Conservation (phyloP, 2,113 vertebrate genomes). For the Phocoena phocoena region DNA sequence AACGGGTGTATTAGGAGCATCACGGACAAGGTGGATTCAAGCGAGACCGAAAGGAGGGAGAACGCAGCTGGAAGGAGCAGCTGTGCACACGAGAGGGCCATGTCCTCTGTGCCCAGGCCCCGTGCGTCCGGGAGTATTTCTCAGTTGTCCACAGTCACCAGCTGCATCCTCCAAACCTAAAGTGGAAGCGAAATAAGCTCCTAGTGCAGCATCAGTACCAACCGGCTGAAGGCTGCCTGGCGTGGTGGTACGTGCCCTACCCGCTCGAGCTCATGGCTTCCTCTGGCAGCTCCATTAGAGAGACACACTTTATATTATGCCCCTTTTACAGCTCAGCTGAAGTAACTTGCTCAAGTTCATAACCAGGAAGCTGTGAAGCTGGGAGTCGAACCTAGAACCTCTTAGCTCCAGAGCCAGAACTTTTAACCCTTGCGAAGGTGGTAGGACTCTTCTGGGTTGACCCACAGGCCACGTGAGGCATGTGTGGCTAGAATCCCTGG, state of each 20-base stretch:
- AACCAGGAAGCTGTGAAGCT: not conserved
- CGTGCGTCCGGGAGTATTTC: accelerated
- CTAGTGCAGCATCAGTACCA: accelerated
- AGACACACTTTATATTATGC: not conserved
- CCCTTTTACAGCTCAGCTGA: not conserved
- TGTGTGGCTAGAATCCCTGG: accelerated
- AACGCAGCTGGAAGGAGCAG: not conserved
- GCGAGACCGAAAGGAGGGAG: not conserved
- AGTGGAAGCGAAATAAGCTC: not conserved
- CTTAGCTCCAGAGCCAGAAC: not conserved
- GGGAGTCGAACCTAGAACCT: not conserved
- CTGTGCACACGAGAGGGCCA: accelerated
- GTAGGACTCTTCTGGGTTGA: not conserved
- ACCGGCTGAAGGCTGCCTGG: accelerated
- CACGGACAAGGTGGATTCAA: too few species aligned
- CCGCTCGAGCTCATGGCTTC: accelerated
- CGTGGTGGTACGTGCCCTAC: accelerated
- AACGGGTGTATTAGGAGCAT: not conserved
- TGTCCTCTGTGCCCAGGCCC: not conserved
- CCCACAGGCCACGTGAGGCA: not conserved
- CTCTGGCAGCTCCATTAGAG: not conserved
- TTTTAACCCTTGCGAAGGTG: not conserved
- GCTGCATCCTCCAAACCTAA: not conserved
- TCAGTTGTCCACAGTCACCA: not conserved
- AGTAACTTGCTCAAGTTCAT: not conserved